These are phyloP conservation scores for Phymorhynchus buccinoides DNA, from an alignment of 1,140 invertebrate species.

Conservation along the genomic window DNA sequence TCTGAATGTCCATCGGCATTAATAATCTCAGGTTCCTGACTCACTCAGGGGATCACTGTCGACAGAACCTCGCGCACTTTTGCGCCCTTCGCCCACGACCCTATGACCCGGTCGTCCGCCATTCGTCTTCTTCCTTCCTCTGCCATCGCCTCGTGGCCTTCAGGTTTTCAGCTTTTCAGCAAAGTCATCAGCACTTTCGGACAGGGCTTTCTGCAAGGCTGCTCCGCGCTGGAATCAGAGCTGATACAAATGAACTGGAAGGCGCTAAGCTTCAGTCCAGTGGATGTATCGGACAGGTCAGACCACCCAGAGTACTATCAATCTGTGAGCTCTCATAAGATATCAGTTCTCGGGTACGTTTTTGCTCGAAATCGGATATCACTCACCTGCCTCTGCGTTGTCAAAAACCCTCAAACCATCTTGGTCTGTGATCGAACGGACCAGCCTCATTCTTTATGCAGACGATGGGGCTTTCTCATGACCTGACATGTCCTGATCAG, in stretches of 20 bases:
- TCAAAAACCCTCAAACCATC: not conserved
- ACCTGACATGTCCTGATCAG: too few species aligned
- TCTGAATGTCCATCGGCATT: too few species aligned
- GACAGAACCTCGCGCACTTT: constrained; percentile 4
- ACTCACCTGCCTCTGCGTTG: too few species aligned
- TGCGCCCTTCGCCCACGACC: constrained; percentile 26
- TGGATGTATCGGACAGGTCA: too few species aligned
- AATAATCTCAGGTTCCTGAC: constrained; percentile 12
- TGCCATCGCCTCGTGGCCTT: not conserved
- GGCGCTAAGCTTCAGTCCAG: too few species aligned
- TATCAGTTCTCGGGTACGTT: not conserved
- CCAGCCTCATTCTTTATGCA: constrained; percentile 9
- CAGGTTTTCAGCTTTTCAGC: not conserved
- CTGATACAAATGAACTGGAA: too few species aligned
- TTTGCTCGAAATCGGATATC: not conserved
- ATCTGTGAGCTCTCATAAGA: not conserved
- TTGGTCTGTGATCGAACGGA: not conserved
- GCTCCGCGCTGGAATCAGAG: not conserved
- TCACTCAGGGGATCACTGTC: constrained; percentile 26
- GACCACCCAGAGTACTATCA: not conserved
- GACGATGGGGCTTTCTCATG: not conserved
- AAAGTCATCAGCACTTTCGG: not conserved
- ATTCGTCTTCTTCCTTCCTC: constrained; percentile 9
- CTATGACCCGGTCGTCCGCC: not conserved
- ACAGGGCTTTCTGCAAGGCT: not conserved